Conservation (phyloP, 2,113 vertebrate genomes). For the Elanus axillaris region DNA sequence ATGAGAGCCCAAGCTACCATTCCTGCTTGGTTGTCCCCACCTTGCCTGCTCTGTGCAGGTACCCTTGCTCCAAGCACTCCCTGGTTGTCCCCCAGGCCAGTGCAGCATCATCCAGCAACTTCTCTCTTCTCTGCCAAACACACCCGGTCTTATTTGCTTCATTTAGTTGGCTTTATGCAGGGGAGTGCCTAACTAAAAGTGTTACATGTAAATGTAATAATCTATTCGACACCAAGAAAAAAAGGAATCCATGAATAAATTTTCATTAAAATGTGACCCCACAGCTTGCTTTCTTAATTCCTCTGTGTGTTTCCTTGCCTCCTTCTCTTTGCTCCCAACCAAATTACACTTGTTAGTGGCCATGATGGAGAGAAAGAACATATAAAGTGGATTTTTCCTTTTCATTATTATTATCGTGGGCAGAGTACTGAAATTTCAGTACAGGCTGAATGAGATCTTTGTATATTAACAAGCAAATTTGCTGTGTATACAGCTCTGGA, state of each 20-base stretch:
- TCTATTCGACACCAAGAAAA: not conserved
- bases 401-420: not conserved
- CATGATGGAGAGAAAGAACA: not conserved
- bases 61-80: not conserved
- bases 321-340: not conserved
- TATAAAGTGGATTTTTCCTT: not conserved
- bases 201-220: not conserved
- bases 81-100: not conserved
- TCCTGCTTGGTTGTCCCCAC: not conserved
- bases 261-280: conserved; percentile 37
- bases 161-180: not conserved
- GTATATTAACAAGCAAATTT: not conserved
- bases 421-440: not conserved
- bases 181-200: not conserved
- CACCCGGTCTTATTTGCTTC: not conserved
- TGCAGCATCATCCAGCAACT: rapidly evolving
- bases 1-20: not conserved
- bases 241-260: conserved; percentile 7
- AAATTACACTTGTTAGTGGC: not conserved
- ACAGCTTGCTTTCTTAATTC: not conserved
- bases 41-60: not conserved
- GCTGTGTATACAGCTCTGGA: not conserved
- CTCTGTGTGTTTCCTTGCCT: not conserved
- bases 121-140: not conserved
- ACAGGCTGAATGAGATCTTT: not conserved